Percentiles rank a stretch among this genome's conserved stretches.
Conservation (phyloP, 2,797 vertebrate genomes). For the Gouania willdenowi region DNA sequence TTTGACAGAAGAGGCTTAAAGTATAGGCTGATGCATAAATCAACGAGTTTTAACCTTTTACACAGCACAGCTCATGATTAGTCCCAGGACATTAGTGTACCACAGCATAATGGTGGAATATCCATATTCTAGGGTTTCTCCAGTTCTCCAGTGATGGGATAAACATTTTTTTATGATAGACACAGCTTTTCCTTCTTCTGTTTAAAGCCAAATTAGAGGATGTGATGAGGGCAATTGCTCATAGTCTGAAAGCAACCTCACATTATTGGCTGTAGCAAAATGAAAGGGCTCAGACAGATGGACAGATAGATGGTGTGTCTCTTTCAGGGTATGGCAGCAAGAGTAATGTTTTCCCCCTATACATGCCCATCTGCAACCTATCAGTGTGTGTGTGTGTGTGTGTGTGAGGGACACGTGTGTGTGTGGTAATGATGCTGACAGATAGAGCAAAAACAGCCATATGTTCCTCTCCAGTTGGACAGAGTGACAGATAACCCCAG, state of each 20-base stretch:
- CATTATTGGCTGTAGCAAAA: not conserved
- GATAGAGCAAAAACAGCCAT: slow-evolving; percentile 21
- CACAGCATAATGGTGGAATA: too few relatives aligned
- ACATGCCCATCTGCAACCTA: not conserved
- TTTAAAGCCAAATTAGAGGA: not conserved
- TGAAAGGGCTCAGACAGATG: not conserved
- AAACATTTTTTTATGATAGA: too few relatives aligned
- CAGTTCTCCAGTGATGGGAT: too few relatives aligned
- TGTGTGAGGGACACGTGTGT: too few relatives aligned
- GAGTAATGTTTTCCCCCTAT: not conserved
- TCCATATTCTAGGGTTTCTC: too few relatives aligned
- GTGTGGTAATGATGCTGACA: slow-evolving; percentile 13
- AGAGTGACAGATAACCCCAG: slow-evolving; percentile 10
- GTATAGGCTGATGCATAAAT: too few relatives aligned
- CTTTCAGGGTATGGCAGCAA: not conserved
- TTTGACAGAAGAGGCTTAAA: too few relatives aligned
- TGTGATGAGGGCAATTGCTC: not conserved
- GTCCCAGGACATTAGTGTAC: too few relatives aligned
- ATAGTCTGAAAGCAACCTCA: not conserved
- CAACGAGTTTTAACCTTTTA: too few relatives aligned
- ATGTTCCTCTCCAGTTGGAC: slow-evolving; percentile 14
- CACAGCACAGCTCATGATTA: too few relatives aligned
- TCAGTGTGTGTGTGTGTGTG: not conserved
- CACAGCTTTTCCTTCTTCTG: not conserved
- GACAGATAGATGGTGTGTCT: too few relatives aligned